Base-by-base conservation (phyloP, 92 coral and sea anemone species). In the Umimayanthus kanabou region DNA sequence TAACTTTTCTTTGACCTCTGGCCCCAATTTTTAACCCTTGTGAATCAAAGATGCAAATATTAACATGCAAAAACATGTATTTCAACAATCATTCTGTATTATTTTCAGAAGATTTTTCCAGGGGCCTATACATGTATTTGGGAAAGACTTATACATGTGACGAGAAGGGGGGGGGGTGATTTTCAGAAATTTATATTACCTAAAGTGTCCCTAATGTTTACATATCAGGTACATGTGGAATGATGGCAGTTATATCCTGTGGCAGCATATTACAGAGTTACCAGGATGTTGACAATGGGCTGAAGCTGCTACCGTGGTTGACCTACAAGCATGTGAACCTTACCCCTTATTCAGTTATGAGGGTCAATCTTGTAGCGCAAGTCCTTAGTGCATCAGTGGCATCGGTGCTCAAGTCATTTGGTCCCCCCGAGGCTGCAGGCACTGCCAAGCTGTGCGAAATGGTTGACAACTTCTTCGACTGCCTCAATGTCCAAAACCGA, bases 341-440 rank as follows among this genome's bases (percentile, higher is more conserved):
- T 42, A 92, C 22, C 61, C 26, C 90, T 4, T 93, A 93, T 81
- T 91, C 95, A 43, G 88, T 84, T 57, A 33, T 33, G 37, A 33
- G 95, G 53, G 95, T 93, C 6, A 91, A 91, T 85, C 95, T 90
- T 53, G 95, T 88, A 75, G 93, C 91, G 0, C 93, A 93, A 64
- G 95, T 93, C 64, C 61, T 88, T 26, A 93, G 95, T 80, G 80
- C 95, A 16, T 82, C 95, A n/a, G 86, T 91, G 67, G 91, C 92
- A 40, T 58, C 89, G 1, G 95, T 90, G 50, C 88, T 88, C 11
- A 91, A 80, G 77, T 18, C 86, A 69, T 92, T 90, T 90, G 93
- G 94, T 39, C 88, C 94, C 49, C 86, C 89, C 22, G 92, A 89
- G 20, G 92, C 90, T 16, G 89, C 78, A 74, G 93, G 67, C 18